Evolutionary conservation across 2,797 vertebrate genomes (phyloP), one percentile per base, ranked within the genome.

Genomic region (Limnodromus scolopaceus): DNA sequence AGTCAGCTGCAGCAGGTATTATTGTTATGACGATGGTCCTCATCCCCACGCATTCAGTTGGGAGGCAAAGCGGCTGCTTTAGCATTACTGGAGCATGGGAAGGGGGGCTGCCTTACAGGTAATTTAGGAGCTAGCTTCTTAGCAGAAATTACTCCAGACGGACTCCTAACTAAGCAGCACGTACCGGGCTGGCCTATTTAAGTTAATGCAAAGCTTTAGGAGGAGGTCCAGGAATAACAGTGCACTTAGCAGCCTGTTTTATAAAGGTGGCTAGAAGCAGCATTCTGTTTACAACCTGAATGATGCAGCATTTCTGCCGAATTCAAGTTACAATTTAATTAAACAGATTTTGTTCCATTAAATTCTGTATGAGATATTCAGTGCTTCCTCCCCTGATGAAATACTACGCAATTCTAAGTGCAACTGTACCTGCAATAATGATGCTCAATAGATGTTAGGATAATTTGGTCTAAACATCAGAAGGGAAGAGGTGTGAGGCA

Each of bases 1-100:
- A 92, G 63, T 79, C 77, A 96, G 86, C 84, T 92, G 66, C 53
- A 71, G 88, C 66, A 94, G 74, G 77, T 94, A 87, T 46, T 86
- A 90, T 9, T 84, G 61, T 65, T 46, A 61, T 14, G 60, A 80
- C 15, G 32, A 78, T 69, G 46, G 65, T 60, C 30, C 54, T 92
- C 48, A 32, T 36, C 45, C 41, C 83, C 65, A 75, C 0, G 1
- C 38, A 16, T 92, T 94, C 76, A 77, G 57, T 54, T 92, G 53
- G 38, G 83, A 92, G 76, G 57, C 34, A 78, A 80, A 84, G 64
- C 41, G 54, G 83, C 79, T 61, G 36, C 38, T 68, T 94, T 88
- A 88, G 68, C 32, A 68, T 61, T 86, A 79, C 65, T 69, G 63
- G 79, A 90, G 68, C 0, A 1, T 5, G 16, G 38, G 61, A 83